Base-by-base conservation (phyloP, 2,888 invertebrate species). In the Drosophila pseudotakahashii region DNA sequence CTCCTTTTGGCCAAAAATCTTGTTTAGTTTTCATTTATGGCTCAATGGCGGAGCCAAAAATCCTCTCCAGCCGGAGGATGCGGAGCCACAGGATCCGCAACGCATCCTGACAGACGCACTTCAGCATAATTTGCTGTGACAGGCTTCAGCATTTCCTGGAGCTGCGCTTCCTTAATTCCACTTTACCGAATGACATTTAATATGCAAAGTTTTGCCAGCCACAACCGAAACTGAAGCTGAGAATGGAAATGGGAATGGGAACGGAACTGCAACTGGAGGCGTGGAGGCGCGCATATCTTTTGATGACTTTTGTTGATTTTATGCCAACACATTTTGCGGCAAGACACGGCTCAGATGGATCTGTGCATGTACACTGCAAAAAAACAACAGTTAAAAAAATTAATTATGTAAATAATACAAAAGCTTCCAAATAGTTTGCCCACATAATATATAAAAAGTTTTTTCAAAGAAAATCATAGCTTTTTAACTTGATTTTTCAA, bases 171-270 rank as follows among this genome's bases (percentile, higher is more conserved):
- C 87, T 76, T 79, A 82, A 88, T 89, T 86, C 88, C 89, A 87
- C 89, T 85, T 85, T 88, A 77, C 81, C 87, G 78, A 89, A 89
- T 89, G 89, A 88, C 89, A 90, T 89, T 89, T 90, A 90, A 89
- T 89, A 89, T 89, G 89, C 89, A 89, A 89, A 89, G 90, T 89
- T 89, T 89, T 75, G 66, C 37, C 68, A 74, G 81, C 76, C 76
- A 63, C 54, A 72, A 36, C 58, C 48, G n/a, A 44, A 41, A 53
- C 63, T 67, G 23, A 36, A 19, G 34, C 48, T 34, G 32, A 34
- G 5, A 16, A 1, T 48, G 48, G 7, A 19, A 48, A 26, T 45
- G 44, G 11, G n/a, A 23, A 42, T 52, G 23, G 4, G 23, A 23
- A 23, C 30, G 57, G 51, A 57, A 59, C 37, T 48, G 59, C 48